Base-by-base conservation (phyloP, 2,797 vertebrate species). In the Acanthiza pusilla region DNA sequence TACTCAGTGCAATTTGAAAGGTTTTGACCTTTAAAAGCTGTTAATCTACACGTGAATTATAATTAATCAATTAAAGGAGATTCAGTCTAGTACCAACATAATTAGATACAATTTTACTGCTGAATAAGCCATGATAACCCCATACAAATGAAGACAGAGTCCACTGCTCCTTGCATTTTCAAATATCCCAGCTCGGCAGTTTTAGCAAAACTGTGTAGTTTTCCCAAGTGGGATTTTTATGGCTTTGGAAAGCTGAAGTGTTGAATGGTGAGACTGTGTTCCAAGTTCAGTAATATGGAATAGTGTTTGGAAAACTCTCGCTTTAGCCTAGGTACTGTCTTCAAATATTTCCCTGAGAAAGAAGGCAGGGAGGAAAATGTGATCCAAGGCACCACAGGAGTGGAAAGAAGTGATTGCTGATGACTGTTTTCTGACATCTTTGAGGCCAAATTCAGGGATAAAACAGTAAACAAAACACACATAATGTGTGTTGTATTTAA, bases 51-150 rank as follows among this genome's bases (percentile, higher is more conserved):
- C 19, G 79, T 90, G 96, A 94, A 96, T 97, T 96, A 97, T 96
- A 95, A 96, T 96, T 97, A 96, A 97, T 96, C 96, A 97, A 97
- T 97, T 97, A 96, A 97, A 96, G 95, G 91, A 88, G 91, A 95
- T 91, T 96, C 90, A 95, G 94, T 96, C 91, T 97, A 96, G 94
- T 93, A 97, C 93, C 96, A 97, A 96, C 95, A 97, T 97, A 97
- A 97, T 97, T 97, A 97, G 92, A 88, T 85, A 95, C 91, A 95
- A 90, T 96, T 94, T 95, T 95, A 91, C 82, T 93, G 89, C 87
- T 85, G 90, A 88, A 55, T 84, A 96, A 89, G 71, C 83, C 87
- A 76, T 26, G 85, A 92, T 91, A 95, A 91, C 74, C 71, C 48
- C 87, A 58, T 54, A 91, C 79, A 91, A 95, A 96, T 51, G 58